These are phyloP conservation scores for Protaetia brevitarsis DNA, from an alignment of 1,140 invertebrate species.

Conservation along the genomic window DNA sequence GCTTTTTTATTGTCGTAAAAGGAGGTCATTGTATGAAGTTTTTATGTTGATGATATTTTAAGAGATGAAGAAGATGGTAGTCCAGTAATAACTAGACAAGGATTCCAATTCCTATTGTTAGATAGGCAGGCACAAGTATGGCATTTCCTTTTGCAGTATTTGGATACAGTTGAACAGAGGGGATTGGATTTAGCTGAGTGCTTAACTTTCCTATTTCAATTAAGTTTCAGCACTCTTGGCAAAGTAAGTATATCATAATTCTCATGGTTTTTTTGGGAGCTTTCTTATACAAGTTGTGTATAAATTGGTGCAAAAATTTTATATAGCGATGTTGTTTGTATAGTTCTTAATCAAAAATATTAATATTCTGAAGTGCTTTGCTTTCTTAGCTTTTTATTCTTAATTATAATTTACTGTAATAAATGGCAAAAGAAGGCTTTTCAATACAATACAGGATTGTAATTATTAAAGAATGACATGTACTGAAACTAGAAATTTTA, in stretches of 20 bases:
- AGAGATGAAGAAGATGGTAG: conserved; percentile 78
- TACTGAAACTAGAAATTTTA: no score
- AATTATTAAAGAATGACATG: no score
- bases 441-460: no score
- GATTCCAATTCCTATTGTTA: conserved; percentile 93
- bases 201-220: conserved; percentile 90
- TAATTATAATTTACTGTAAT: no score
- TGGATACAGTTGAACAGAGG: conserved; percentile 85
- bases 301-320: no score
- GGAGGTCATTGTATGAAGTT: neutral
- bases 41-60: conserved; percentile 20
- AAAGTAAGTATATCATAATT: conserved; percentile 69
- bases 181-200: conserved; percentile 87
- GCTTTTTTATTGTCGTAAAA: conserved; percentile 29
- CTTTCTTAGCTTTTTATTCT: no score
- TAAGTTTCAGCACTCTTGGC: conserved; percentile 93
- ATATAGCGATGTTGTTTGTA: no score
- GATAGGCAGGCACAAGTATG: conserved; percentile 92
- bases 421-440: no score
- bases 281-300: no score
- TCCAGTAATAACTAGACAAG: conserved; percentile 85
- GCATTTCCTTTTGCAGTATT: conserved; percentile 94
- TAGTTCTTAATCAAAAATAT: no score
- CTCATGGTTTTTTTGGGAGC: no score
- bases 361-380: no score